phyloP scores from a whole-genome alignment of 2,113 vertebrate genomes.

The Syngnathoides biaculeatus region DNA sequence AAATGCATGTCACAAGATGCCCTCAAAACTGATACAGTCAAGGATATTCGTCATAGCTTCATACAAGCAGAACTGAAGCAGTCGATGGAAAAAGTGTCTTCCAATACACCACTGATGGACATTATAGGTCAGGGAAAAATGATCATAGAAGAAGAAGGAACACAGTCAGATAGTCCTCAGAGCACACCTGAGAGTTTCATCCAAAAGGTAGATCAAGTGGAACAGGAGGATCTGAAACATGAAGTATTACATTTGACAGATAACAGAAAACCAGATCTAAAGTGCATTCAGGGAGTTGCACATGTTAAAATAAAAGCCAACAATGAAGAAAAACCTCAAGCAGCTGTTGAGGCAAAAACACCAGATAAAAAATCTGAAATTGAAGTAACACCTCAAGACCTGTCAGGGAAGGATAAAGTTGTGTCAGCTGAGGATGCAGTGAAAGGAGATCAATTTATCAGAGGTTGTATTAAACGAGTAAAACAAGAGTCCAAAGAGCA shows the following conservation, averaged over 20 bases:
- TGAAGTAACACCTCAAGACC: not conserved
- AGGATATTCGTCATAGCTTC: too few relatives aligned
- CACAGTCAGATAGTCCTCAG: constrained; percentile 3
- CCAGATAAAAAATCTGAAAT: not conserved
- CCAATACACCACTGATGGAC: too few relatives aligned
- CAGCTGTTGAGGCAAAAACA: not conserved
- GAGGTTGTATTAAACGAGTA: not conserved
- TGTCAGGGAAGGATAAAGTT: not conserved
- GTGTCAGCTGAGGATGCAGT: not conserved
- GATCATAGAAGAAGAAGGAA: not conserved
- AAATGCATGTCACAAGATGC: too few relatives aligned
- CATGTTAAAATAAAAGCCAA: not conserved
- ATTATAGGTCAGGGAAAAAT: too few relatives aligned
- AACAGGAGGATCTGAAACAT: constrained; percentile 3
- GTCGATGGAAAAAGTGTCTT: too few relatives aligned
- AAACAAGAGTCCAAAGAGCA: not conserved
- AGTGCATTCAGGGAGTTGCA: not conserved
- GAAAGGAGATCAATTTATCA: not conserved
- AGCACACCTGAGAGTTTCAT: not conserved
- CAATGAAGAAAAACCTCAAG: not conserved
- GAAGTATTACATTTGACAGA: not conserved
- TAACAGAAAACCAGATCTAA: not conserved
- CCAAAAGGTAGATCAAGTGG: not conserved
- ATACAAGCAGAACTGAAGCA: too few relatives aligned
- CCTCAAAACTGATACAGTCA: too few relatives aligned